Evolutionary conservation across 2,113 vertebrate genomes (phyloP), one percentile per base, ranked within the genome.

Genomic region (Salvelinus namaycush): DNA sequence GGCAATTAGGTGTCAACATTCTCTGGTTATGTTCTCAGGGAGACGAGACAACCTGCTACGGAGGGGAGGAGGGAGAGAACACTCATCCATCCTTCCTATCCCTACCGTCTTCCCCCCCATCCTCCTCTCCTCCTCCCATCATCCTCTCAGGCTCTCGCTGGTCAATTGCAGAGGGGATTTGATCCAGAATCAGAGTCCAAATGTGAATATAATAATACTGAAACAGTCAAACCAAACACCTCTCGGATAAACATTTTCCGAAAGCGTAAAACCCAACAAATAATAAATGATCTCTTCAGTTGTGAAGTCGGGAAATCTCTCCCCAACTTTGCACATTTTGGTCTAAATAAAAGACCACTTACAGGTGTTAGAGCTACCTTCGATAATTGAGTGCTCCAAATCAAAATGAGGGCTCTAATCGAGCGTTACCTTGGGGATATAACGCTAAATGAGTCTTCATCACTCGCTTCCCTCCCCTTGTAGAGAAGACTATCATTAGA

Each of bases 1-100:
- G 65, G 74, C 79, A 86, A 81, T 83, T 86, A 79, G 49, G 77
- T 72, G 79, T 86, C 84, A 83, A 31, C 70, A 78, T 73, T 79
- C 27, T 60, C 76, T 60, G 70, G 85, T 86, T 76, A 84, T 79
- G 70, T 87, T 87, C 79, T 82, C 67, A 60, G 75, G 65, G 59
- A 79, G 29, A 49, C 14, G 4, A 80, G 74, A 70, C 13, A 57
- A 81, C 73, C 66, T 68, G 31, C 74, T 65, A 72, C 69, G 16
- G 72, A 68, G 68, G 80, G 59, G 26, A 49, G 65, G 74, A 72
- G 22, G 62, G 59, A 80, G 24, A 49, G 44, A 48, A 81, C 22
- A 69, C 72, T 74, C 67, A 69, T 72, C 75, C 78, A 48, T 68
- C 74, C 75, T 44, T 70, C 57, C 27, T 11, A 8, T 74, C 68